These are phyloP conservation scores for Amphipyra berbera DNA, from an alignment of 2,888 invertebrate genomes.

Conservation along the genomic window DNA sequence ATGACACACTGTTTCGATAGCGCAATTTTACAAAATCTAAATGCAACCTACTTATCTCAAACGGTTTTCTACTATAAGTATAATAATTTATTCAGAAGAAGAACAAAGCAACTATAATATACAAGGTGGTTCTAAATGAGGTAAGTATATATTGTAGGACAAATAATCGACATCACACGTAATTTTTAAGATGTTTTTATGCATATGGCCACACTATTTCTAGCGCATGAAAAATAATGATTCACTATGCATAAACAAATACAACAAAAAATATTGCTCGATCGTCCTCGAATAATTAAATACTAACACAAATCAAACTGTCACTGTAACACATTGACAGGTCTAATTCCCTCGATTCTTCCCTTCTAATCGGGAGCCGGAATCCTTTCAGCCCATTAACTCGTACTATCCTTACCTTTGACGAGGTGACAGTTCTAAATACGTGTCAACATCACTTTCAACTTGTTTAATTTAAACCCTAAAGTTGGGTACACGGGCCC, in stretches of 20 bases:
- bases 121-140: no score
- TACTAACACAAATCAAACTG: conserved; percentile 37
- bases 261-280: background rate
- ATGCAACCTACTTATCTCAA: no score
- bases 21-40: no score
- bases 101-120: no score
- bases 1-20: no score
- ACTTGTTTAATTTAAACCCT: conserved; percentile 62
- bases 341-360: conserved; percentile 49
- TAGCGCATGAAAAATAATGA: background rate
- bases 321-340: conserved; percentile 41
- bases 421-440: conserved; percentile 58
- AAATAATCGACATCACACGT: no score
- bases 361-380: conserved; percentile 37
- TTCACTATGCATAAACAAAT: background rate
- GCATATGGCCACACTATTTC: no score
- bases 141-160: no score
- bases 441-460: conserved; percentile 62
- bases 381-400: conserved; percentile 51
- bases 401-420: conserved; percentile 56
- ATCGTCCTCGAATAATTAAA: conserved; percentile 23
- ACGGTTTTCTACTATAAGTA: no score
- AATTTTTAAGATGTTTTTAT: no score
- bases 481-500: conserved; percentile 50
- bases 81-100: no score